Evolutionary conservation across 2,113 vertebrate species (phyloP).

Genomic region (Chamaetylas fuelleborni): DNA sequence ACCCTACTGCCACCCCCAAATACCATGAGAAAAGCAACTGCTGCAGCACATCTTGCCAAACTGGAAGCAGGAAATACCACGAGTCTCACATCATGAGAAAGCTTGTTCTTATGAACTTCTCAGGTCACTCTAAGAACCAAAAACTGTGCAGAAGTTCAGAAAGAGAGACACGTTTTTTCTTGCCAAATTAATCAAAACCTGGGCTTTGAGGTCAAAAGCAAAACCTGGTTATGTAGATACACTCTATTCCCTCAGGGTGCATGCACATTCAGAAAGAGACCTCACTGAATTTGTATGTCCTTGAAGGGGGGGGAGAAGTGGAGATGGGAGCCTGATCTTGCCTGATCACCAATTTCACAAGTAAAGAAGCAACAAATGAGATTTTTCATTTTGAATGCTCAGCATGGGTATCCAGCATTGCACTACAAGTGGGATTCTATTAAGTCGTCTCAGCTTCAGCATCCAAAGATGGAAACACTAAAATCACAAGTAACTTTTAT

Average conservation of each 20-base stretch:
- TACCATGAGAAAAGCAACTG: slow-evolving; percentile 37
- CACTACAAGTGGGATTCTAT: not conserved
- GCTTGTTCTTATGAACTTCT: slow-evolving; percentile 9
- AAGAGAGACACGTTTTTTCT: not conserved
- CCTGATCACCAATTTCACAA: not conserved
- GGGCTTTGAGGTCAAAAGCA: not conserved
- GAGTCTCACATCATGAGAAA: slow-evolving; percentile 69
- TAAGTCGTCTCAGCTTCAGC: not conserved
- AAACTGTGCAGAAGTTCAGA: slow-evolving; percentile 7
- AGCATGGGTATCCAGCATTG: not conserved
- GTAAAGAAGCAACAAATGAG: not conserved
- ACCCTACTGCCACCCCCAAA: not conserved
- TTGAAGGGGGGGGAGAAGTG: accelerated
- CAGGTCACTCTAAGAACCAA: not conserved
- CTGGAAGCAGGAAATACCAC: slow-evolving; percentile 71
- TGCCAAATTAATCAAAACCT: not conserved
- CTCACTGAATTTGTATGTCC: not conserved
- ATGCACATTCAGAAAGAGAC: not conserved
- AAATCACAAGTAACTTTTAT: not conserved
- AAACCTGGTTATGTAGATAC: not conserved
- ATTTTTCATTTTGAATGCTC: not conserved
- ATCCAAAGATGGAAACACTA: not conserved
- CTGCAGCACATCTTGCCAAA: slow-evolving; percentile 26
- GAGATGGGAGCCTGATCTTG: not conserved
- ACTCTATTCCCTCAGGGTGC: not conserved